These are phyloP conservation scores for Etheostoma cragini DNA, from an alignment of 2,113 vertebrate genomes.

Conservation along the genomic window DNA sequence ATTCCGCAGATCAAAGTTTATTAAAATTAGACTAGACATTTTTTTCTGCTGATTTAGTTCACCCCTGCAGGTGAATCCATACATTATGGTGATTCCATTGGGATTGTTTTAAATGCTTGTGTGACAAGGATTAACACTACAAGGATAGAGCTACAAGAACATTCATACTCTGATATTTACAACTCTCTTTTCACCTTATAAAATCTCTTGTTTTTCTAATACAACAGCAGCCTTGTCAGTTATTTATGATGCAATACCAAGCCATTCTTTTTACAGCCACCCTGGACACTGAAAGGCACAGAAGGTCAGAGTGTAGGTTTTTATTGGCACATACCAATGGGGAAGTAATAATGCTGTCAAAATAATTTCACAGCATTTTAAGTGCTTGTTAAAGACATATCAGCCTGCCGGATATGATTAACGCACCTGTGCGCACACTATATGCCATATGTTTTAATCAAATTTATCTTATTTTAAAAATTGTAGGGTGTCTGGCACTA, in stretches of 20 bases:
- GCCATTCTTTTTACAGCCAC: slow-evolving; percentile 66
- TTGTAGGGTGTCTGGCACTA: slow-evolving; percentile 82
- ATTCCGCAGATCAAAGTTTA: not conserved
- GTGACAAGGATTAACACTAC: not conserved
- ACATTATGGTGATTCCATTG: too few species aligned
- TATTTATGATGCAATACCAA: slow-evolving; percentile 77
- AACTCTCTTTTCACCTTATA: slow-evolving; percentile 52
- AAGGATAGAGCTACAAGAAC: slow-evolving; percentile 16
- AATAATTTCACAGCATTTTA: slow-evolving; percentile 53
- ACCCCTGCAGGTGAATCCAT: too few species aligned
- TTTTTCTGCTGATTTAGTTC: not conserved
- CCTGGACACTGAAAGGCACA: slow-evolving; percentile 24
- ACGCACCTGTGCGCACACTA: slow-evolving; percentile 1
- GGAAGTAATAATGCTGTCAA: slow-evolving; percentile 58
- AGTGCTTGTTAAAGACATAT: slow-evolving; percentile 49
- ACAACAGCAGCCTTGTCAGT: slow-evolving; percentile 57
- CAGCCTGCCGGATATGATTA: slow-evolving; percentile 44
- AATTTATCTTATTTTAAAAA: slow-evolving; percentile 91
- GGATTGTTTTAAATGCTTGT: not conserved
- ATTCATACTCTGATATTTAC: slow-evolving; percentile 40
- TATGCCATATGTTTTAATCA: slow-evolving; percentile 53
- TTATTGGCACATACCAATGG: slow-evolving; percentile 64
- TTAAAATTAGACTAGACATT: not conserved
- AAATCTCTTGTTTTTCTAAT: slow-evolving; percentile 63
- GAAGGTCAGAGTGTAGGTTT: slow-evolving; percentile 64